These are phyloP conservation scores for Philopotamus ludificatus DNA, from an alignment of 1,140 invertebrate genomes.

Conservation along the genomic window DNA sequence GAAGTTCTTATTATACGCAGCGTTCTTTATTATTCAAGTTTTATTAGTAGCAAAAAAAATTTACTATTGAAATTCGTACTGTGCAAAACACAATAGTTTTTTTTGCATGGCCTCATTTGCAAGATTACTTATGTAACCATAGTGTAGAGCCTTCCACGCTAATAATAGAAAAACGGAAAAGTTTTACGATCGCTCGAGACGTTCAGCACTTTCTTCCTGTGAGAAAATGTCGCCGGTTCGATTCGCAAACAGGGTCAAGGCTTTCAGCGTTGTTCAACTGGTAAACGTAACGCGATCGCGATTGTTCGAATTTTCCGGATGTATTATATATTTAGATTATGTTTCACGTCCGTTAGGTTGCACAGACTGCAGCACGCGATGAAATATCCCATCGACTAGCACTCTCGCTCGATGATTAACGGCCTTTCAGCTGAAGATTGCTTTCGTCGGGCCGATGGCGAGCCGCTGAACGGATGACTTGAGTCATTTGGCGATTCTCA, in stretches of 20 bases:
- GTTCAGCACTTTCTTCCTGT: neutral
- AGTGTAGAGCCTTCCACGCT: neutral
- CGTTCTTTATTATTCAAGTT: no score
- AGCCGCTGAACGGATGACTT: neutral
- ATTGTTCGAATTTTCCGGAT: no score
- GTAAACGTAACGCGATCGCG: no score
- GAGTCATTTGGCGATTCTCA: neutral
- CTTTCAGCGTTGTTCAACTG: no score
- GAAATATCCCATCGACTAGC: no score
- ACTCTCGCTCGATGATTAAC: neutral
- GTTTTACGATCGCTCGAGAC: neutral
- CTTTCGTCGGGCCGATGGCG: neutral
- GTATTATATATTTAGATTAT: no score
- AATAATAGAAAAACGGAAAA: neutral
- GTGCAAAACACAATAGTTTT: no score
- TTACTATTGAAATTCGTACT: no score
- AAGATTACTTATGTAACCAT: neutral
- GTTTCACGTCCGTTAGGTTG: no score
- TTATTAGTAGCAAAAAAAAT: no score
- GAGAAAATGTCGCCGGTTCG: neutral
- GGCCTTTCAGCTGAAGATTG: neutral
- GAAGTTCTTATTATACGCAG: no score
- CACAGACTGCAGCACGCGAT: no score
- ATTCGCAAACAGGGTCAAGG: neutral
- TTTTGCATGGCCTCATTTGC: neutral